Evolutionary conservation across 2,113 vertebrate species (phyloP).

Genomic region (Dinomys branickii): DNA sequence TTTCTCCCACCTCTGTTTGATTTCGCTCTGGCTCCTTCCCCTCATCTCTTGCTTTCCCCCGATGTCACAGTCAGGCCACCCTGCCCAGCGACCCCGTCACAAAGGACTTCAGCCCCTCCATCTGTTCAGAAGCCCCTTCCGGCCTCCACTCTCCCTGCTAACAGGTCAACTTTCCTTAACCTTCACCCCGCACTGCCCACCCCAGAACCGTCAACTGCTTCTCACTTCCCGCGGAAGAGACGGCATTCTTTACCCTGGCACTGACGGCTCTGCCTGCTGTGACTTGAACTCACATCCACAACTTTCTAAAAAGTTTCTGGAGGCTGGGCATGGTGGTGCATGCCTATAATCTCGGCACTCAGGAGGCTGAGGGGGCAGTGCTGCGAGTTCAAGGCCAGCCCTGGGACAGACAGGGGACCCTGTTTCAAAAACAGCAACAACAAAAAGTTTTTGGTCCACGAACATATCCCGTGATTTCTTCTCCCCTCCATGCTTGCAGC

Average conservation of each 20-base stretch:
- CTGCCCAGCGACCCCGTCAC: background rate
- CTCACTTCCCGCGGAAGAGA: conserved; percentile 1
- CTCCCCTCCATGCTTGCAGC: background rate
- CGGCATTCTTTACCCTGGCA: background rate
- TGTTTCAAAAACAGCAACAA: background rate
- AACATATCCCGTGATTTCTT: background rate
- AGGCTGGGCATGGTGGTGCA: no score
- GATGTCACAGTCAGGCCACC: background rate
- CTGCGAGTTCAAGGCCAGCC: background rate
- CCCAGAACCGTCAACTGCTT: background rate
- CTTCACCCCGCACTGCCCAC: background rate
- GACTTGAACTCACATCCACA: background rate
- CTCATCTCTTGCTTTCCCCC: background rate
- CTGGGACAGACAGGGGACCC: background rate
- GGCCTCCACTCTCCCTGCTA: background rate
- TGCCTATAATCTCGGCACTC: background rate
- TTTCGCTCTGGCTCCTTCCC: background rate
- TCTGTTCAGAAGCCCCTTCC: background rate
- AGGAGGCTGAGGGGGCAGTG: background rate
- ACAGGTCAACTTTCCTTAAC: background rate
- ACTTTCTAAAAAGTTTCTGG: background rate
- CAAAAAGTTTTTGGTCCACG: background rate
- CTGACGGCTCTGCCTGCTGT: background rate
- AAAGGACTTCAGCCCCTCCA: background rate
- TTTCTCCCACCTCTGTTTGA: background rate